Evolutionary conservation across 2,113 vertebrate genomes (phyloP), one percentile per base, ranked within the genome.

Genomic region (Otus sunia): DNA sequence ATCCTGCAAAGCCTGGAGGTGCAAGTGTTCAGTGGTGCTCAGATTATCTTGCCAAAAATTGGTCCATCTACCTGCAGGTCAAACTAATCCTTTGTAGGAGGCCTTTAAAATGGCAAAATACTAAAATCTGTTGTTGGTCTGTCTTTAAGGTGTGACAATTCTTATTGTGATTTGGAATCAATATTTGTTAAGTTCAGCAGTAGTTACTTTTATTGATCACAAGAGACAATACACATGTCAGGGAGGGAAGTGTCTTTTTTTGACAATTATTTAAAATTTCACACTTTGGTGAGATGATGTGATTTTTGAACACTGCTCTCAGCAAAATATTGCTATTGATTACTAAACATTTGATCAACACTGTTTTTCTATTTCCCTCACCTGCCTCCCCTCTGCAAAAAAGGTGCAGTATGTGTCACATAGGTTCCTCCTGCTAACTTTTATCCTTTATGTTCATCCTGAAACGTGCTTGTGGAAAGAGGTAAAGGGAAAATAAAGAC

Each of bases 221-320:
- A 23, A 59, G 53, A 64, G 18, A 50, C 15, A 37, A 41, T 30
- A 29, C 6, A 56, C 12, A 53, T 3, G 1, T 77, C n/a, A 50
- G 43, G 29, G 47, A 71, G 23, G 15, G 34, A 26, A 58, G 3
- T 43, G 6, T 34, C 25, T 18, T 64, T 49, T 67, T 72, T 55
- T 71, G 17, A 34, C 17, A 50, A 26, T n/a, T 84, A 15, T 41
- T 93, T 69, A 52, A 73, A 45, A 22, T 73, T 56, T 62, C 37
- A 66, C 15, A 43, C 3, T 55, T 11, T 16, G 0, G 10, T 56
- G n/a, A 82, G 10, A 29, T 1, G 0, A 13, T 4, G 1, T 30
- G 39, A 41, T 55, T 81, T 79, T 73, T 76, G 19, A 68, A 32
- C 0, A 3, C 6, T 76, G 14, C 10, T 64, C 43, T 80, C 47